Base-by-base conservation (phyloP, 2,888 invertebrate species). In the Drosophila cyrtoloma region DNA sequence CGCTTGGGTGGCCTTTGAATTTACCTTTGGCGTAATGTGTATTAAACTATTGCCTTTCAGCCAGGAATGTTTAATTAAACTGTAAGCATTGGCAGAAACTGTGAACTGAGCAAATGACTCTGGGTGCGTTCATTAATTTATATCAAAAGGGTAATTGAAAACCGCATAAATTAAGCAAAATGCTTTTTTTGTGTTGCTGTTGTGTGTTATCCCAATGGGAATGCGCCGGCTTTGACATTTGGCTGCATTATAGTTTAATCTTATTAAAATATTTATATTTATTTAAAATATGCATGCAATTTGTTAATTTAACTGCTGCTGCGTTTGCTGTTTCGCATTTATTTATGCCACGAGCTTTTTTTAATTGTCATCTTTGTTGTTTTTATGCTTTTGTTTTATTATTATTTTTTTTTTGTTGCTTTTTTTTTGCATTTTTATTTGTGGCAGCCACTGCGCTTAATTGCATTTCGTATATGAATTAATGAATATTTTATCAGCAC, bases 401-500 rank as follows among this genome's bases (percentile, higher is more conserved):
- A 3, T 26, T 9, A 33, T 68, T 56, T 53, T 71, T 62, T 67
- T 53, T 57, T 76, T 71, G 3, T 26, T 74, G 69, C 72, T 69
- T 71, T 71, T 53, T 47, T 35, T 68, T 65, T 82, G 61, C 50
- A 64, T 69, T 86, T 71, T 70, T 82, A 47, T 79, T 82, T 85
- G 78, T 80, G 80, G 88, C 81, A 80, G 82, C 77, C 89, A 82
- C 81, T 84, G 89, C 84, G 91, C 91, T 89, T 91, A 90, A 91
- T 91, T 89, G 88, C 90, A 89, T 90, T 91, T 87, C 89, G 86
- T 78, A 91, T 91, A 90, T 90, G 89, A 86, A 89, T 90, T 90
- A 90, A 90, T 90, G 91, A 86, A 90, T 86, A 82, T 86, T 90
- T 87, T 91, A 91, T 89, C 90, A 85, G 83, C 71, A 71, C 75